Conservation (phyloP, 2,113 vertebrate species). For the Petrocephalus microphthalmus region DNA sequence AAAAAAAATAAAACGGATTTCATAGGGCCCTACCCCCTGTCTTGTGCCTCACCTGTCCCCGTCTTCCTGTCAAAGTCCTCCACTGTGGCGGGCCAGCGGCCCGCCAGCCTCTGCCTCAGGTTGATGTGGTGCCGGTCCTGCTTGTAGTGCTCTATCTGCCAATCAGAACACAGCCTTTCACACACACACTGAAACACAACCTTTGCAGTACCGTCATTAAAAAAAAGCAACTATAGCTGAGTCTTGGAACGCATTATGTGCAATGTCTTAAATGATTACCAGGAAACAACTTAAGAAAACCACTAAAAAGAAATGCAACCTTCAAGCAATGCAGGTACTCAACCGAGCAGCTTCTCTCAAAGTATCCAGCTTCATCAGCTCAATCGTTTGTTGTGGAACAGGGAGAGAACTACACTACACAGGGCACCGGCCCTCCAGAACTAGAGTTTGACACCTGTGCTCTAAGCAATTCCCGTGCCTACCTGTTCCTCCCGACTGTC, state of each 20-base stretch:
- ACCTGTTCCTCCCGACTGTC: conserved; percentile 85
- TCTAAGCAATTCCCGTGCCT: not conserved
- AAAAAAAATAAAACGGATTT: no score
- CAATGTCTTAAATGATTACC: not conserved
- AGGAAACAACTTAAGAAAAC: not conserved
- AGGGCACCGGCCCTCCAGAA: no score
- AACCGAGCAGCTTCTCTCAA: not conserved
- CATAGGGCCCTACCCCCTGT: no score
- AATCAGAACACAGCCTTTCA: not conserved
- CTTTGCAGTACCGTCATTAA: not conserved
- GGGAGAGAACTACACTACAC: no score
- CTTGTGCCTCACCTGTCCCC: conserved; percentile 49
- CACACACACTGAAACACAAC: not conserved
- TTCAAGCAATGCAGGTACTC: not conserved
- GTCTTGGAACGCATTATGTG: not conserved
- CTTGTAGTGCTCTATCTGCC: conserved; percentile 85
- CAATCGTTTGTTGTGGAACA: no score
- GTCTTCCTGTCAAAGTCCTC: conserved; percentile 83
- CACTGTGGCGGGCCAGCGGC: conserved; percentile 51
- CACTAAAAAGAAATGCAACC: not conserved
- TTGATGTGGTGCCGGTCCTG: conserved; percentile 97
- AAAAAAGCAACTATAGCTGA: not conserved
- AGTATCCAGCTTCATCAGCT: not conserved
- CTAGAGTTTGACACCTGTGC: no score
- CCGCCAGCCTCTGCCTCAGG: conserved; percentile 74